These are phyloP conservation scores for Temnothorax nylanderi DNA, from an alignment of 1,140 invertebrate species.

Conservation along the genomic window DNA sequence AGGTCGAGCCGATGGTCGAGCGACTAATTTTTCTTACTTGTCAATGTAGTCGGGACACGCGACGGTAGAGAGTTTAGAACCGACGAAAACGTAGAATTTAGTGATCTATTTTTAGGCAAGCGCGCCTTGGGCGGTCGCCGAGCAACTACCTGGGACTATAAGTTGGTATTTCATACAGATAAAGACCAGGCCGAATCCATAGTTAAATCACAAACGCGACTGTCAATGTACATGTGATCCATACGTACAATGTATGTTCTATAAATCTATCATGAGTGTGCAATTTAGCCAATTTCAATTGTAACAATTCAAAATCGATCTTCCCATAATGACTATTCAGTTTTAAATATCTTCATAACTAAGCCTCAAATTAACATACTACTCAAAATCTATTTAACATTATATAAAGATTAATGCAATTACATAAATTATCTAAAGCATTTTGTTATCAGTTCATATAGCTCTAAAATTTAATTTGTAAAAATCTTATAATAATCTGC, in stretches of 20 bases:
- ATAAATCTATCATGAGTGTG: not conserved
- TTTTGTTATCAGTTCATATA: not conserved
- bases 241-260: not conserved
- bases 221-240: not conserved
- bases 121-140: conserved; percentile 37
- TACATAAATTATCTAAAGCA: not conserved
- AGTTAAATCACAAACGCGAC: conserved; percentile 1
- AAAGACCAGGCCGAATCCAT: not conserved
- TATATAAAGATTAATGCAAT: conserved; percentile 5
- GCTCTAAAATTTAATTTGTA: not conserved
- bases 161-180: not conserved
- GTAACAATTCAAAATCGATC: not conserved
- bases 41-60: conserved; percentile 47
- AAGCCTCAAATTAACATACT: not conserved
- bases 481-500: not conserved
- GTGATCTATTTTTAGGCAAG: conserved; percentile 47
- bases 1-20: not conserved
- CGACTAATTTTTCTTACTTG: conserved; percentile 39
- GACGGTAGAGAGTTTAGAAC: conserved; percentile 35
- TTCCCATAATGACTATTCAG: not conserved
- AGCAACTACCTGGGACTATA: conserved; percentile 35
- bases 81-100: conserved; percentile 32
- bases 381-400: not conserved
- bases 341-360: not conserved
- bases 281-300: not conserved